Conservation (phyloP, 2,113 vertebrate genomes). For the Sebastes fasciatus region DNA sequence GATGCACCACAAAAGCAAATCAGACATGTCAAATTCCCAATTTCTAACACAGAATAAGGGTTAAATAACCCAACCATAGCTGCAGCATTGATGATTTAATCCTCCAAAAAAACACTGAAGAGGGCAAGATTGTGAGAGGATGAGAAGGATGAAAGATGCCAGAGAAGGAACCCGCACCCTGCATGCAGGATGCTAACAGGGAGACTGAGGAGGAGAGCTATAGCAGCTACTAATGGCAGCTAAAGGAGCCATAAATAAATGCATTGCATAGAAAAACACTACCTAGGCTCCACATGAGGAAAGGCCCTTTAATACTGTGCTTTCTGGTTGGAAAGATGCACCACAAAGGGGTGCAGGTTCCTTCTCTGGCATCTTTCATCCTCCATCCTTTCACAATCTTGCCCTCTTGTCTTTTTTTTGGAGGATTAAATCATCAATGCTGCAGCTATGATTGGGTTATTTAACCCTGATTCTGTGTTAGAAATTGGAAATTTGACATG, state of each 20-base stretch:
- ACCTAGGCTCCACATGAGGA: not conserved
- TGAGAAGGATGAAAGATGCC: slow-evolving; percentile 10
- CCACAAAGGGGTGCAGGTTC: not conserved
- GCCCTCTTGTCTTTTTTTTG: not conserved
- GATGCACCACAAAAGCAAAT: no score
- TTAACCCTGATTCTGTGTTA: no score
- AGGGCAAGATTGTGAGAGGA: slow-evolving; percentile 8
- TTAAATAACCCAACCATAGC: not conserved
- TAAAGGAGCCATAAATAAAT: not conserved
- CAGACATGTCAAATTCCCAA: no score
- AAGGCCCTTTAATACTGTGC: no score
- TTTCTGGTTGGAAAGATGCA: no score
- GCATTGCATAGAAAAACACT: not conserved
- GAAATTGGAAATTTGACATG: no score
- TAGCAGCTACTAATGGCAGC: slow-evolving; percentile 14
- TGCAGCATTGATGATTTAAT: not conserved
- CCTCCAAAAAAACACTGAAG: not conserved
- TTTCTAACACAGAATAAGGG: no score
- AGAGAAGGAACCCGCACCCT: slow-evolving; percentile 1
- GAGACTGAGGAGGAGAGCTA: not conserved
- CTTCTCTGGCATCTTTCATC: slow-evolving; percentile 5
- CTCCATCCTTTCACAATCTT: slow-evolving; percentile 21
- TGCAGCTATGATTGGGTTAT: no score
- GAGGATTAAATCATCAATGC: no score
- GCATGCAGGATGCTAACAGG: slow-evolving; percentile 41